Conservation (phyloP, 2,888 invertebrate species). For the Tanypteryx hageni region DNA sequence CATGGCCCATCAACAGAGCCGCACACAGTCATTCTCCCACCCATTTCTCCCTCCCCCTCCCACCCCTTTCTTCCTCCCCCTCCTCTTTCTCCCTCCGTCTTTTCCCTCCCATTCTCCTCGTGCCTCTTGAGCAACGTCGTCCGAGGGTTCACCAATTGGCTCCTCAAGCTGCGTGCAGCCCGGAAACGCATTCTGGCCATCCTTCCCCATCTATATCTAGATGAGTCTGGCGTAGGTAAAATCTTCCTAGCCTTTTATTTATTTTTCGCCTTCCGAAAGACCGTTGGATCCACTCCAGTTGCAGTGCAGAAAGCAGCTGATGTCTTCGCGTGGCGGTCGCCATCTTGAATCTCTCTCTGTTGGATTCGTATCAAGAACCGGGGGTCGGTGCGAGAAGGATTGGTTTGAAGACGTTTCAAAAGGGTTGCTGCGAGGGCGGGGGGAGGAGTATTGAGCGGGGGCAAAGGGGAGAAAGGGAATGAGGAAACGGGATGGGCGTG, state of each 20-base stretch:
- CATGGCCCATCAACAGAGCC: neutral
- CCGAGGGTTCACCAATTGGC: constrained; percentile 41
- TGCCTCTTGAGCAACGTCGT: constrained; percentile 66
- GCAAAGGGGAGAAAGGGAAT: neutral
- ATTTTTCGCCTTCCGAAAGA: neutral
- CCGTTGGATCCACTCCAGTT: constrained; percentile 8
- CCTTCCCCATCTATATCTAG: constrained; percentile 25
- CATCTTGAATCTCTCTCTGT: neutral
- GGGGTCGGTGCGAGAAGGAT: neutral
- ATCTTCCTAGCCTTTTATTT: neutral
- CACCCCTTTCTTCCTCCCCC: neutral
- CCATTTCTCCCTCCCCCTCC: neutral
- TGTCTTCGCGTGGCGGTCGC: constrained; percentile 37
- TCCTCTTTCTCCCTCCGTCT: neutral
- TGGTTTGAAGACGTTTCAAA: neutral
- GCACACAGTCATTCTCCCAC: constrained; percentile 36
- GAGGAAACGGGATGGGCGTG: neutral
- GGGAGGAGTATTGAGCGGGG: neutral
- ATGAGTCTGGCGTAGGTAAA: neutral
- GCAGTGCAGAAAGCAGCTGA: constrained; percentile 18
- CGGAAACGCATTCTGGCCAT: neutral
- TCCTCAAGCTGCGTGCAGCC: neutral
- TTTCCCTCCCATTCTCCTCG: too few relatives aligned
- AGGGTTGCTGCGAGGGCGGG: neutral
- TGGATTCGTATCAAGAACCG: neutral